phyloP scores from a whole-genome alignment of 2,888 invertebrate genomes.

The Platycheirus rosarum region DNA sequence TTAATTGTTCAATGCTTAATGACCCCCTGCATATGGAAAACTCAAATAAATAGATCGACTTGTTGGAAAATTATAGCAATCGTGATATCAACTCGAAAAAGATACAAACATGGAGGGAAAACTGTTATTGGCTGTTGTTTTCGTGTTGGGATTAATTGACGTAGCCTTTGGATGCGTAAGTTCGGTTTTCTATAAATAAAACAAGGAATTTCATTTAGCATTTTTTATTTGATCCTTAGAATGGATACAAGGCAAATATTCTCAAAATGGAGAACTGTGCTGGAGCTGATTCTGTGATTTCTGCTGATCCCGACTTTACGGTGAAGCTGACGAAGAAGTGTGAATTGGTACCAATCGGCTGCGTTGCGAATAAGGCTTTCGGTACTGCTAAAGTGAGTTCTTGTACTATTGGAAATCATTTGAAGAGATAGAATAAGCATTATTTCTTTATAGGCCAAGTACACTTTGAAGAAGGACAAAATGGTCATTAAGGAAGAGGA shows the following conservation, averaged over 20 bases:
- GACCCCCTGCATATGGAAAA: constrained; percentile 28
- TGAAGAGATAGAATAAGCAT: background rate
- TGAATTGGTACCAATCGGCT: constrained; percentile 82
- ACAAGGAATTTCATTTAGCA: background rate
- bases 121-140: constrained; percentile 2
- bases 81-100: constrained; percentile 5
- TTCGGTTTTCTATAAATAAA: background rate
- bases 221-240: constrained; percentile 74
- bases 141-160: constrained; percentile 36
- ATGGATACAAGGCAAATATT: constrained; percentile 80
- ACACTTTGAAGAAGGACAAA: constrained; percentile 82
- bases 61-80: constrained; percentile 12
- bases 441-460: constrained; percentile 77
- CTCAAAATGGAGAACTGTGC: constrained; percentile 80
- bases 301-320: constrained; percentile 77
- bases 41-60: constrained; percentile 59
- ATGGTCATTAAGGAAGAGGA: constrained; percentile 82
- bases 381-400: constrained; percentile 79
- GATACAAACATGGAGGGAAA: constrained; percentile 52
- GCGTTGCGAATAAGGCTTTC: constrained; percentile 82
- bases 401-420: background rate
- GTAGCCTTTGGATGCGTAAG: constrained; percentile 64
- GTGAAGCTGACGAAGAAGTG: constrained; percentile 82
- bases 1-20: constrained; percentile 47
- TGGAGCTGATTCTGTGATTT: constrained; percentile 78